phyloP scores from a whole-genome alignment of 2,797 vertebrate genomes.

The Pristis pectinata region DNA sequence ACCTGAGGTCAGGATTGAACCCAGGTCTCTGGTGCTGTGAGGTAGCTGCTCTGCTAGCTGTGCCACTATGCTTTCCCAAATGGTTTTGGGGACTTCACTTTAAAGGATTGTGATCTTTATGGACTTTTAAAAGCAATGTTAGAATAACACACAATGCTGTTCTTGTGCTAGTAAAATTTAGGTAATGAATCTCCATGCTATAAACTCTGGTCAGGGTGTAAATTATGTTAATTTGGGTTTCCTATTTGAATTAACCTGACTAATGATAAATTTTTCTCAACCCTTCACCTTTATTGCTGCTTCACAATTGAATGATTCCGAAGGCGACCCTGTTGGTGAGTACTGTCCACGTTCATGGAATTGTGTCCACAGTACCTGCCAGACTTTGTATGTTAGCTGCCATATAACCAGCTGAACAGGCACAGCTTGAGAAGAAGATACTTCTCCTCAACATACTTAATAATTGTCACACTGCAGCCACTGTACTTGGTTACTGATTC shows the following conservation, averaged over 20 bases:
- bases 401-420: neutral
- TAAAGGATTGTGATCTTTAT: too few relatives aligned
- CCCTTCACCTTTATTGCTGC: neutral
- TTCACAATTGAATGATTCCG: neutral
- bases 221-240: neutral
- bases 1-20: too few relatives aligned
- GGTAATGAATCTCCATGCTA: too few relatives aligned
- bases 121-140: too few relatives aligned
- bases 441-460: neutral
- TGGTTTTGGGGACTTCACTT: too few relatives aligned
- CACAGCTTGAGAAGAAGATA: neutral
- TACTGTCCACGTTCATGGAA: neutral
- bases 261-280: neutral
- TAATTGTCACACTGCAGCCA: neutral
- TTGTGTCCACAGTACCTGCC: neutral
- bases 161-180: too few relatives aligned
- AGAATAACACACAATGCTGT: too few relatives aligned
- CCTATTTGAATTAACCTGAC: neutral
- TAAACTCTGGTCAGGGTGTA: too few relatives aligned
- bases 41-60: too few relatives aligned
- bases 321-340: neutral
- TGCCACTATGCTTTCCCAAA: too few relatives aligned
- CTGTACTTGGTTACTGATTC: neutral
- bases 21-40: too few relatives aligned
- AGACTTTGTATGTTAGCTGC: neutral